A percentile compares a stretch with the other conserved stretches of the same genome.
These are phyloP conservation scores for Heliconius melpomene DNA, from an alignment of 1,140 invertebrate genomes.

Conservation along the genomic window DNA sequence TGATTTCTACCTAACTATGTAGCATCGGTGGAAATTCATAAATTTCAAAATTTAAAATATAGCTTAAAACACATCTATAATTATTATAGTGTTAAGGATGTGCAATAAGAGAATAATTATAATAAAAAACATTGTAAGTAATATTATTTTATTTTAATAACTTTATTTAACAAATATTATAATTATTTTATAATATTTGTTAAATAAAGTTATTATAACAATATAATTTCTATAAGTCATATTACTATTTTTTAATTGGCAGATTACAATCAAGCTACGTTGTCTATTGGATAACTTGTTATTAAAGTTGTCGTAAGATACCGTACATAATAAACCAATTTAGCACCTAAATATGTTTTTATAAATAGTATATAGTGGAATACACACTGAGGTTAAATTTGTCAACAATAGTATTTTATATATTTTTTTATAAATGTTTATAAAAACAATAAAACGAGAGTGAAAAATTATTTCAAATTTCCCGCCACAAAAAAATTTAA, in stretches of 20 bases:
- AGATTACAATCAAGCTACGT: neutral
- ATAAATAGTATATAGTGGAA: neutral
- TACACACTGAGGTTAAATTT: neutral
- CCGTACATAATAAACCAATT: neutral
- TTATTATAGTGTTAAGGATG: too few species aligned
- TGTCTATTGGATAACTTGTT: slow-evolving; percentile 14
- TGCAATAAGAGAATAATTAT: too few species aligned
- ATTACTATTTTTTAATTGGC: neutral
- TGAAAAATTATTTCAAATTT: slow-evolving; percentile 57
- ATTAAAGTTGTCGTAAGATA: neutral
- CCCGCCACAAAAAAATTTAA: slow-evolving; percentile 59
- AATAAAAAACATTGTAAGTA: too few species aligned
- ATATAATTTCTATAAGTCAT: neutral
- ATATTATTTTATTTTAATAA: too few species aligned
- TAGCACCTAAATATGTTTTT: neutral
- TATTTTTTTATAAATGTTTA: neutral
- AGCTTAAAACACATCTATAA: too few species aligned
- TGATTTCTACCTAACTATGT: too few species aligned
- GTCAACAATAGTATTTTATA: neutral
- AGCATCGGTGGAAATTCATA: too few species aligned
- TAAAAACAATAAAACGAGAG: neutral
- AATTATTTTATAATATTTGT: neutral
- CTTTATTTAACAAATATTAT: neutral
- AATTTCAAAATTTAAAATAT: too few species aligned
- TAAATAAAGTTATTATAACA: too few species aligned